phyloP scores from a whole-genome alignment of 2,113 vertebrate genomes.

The Alces alces region DNA sequence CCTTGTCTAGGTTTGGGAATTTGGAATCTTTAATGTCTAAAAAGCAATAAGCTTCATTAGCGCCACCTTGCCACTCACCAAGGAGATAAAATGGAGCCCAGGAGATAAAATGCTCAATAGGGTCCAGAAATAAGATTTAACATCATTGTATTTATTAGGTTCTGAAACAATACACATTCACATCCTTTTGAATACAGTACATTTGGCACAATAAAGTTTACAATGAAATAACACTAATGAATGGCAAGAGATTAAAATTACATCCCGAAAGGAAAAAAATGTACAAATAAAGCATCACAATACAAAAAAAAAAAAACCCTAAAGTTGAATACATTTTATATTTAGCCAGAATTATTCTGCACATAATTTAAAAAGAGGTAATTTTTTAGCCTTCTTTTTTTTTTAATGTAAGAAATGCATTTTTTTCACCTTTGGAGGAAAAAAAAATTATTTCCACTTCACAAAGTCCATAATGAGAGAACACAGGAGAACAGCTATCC shows the following conservation, averaged over 20 bases:
- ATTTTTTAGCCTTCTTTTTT: conserved; percentile 79
- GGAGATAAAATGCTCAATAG: not conserved
- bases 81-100: not conserved
- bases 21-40: conserved; percentile 76
- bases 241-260: conserved; percentile 89
- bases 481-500: conserved; percentile 70
- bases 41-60: conserved; percentile 77
- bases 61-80: conserved; percentile 77
- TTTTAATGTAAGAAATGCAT: conserved; percentile 71
- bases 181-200: conserved; percentile 99
- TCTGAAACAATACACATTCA: conserved; percentile 96
- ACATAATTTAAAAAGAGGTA: conserved; percentile 90
- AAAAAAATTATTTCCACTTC: conserved; percentile 68
- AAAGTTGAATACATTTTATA: conserved; percentile 84
- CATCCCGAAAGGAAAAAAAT: conserved; percentile 86
- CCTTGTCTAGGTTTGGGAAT: not conserved
- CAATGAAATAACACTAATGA: conserved; percentile 91
- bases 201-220: conserved; percentile 98
- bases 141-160: conserved; percentile 95
- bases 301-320: conserved; percentile 83
- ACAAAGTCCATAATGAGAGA: conserved; percentile 69
- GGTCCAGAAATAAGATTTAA: conserved; percentile 79
- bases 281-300: conserved; percentile 96
- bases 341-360: conserved; percentile 86
- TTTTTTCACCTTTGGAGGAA: conserved; percentile 75